Base-by-base conservation (phyloP, 1,140 invertebrate genomes). In the Drosophila navojoa region DNA sequence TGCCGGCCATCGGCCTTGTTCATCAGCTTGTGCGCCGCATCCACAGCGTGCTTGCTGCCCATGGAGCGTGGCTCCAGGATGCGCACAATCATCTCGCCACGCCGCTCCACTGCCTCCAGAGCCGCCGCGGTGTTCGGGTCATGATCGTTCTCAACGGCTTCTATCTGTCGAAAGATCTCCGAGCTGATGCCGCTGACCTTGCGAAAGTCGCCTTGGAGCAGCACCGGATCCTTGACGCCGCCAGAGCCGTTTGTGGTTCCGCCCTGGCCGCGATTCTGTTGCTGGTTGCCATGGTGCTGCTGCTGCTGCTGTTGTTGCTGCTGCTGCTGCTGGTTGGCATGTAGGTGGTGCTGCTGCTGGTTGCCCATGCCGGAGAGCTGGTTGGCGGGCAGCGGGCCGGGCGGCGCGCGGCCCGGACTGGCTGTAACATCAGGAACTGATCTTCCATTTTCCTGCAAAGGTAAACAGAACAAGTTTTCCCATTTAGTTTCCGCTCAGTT, bases 161-260 rank as follows among this genome's bases (percentile, higher is more conserved):
- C 97, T 94, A 98, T 97, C 94, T 98, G 97, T 77, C 97, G 96
- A 94, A 98, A 98, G 93, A 98, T 98, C 93, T 98, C 97, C 82
- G 96, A 97, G 91, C 97, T 98, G 82, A 98, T 98, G 81, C 97
- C 97, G 62, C 90, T 92, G 42, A 97, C 97, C 95, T 98, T 98
- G 90, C 97, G 95, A 93, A 98, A 98, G 92, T 98, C 97, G 79
- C 97, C 96, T 93, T 98, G 97, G 92, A 98, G 95, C 92, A 98
- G 96, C 95, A 98, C 97, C 84, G 97, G 96, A 82, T 95, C 94
- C 93, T 95, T 94, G 93, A 94, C 93, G 92, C 95, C 93, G 47
- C 68, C 69, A 5, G 66, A 32, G 40, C 57, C 60, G 50, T 86
- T 87, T 44, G 76, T 76, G 67, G 59, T 77, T 61, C 78, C 79